These are phyloP conservation scores for Anarsia innoxiella DNA, from an alignment of 2,888 invertebrate genomes.

Conservation along the genomic window DNA sequence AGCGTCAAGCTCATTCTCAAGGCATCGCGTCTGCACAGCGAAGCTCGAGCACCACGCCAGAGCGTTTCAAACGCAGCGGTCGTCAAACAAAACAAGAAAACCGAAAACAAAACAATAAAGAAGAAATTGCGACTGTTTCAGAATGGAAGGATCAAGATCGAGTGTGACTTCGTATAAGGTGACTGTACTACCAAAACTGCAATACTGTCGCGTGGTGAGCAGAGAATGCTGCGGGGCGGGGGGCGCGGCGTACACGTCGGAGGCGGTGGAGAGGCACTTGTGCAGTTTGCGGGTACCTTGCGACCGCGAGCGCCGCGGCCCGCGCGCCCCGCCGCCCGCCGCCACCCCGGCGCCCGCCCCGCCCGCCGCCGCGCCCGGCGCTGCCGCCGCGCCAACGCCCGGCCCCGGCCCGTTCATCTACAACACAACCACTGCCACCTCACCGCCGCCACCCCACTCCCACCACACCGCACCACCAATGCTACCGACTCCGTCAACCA, in stretches of 20 bases:
- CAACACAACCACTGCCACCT: slow-evolving; percentile 31
- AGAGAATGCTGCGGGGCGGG: slow-evolving; percentile 79
- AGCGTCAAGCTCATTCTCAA: no score
- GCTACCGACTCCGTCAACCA: slow-evolving; percentile 7
- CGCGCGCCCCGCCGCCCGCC: slow-evolving; percentile 32
- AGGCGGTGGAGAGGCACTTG: slow-evolving; percentile 93
- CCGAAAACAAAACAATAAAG: slow-evolving; percentile 31
- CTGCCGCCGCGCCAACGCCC: slow-evolving; percentile 31
- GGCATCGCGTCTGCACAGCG: no score
- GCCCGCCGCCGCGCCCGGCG: slow-evolving; percentile 32
- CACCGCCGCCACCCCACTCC: slow-evolving; percentile 16
- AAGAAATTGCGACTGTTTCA: slow-evolving; percentile 71
- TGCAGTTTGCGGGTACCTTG: slow-evolving; percentile 96
- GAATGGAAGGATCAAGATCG: slow-evolving; percentile 54
- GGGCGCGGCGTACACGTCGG: slow-evolving; percentile 82
- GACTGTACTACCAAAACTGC: slow-evolving; percentile 96
- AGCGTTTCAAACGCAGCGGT: no score
- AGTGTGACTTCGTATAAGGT: slow-evolving; percentile 66
- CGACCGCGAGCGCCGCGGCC: slow-evolving; percentile 89
- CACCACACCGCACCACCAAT: slow-evolving; percentile 16
- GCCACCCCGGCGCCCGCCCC: slow-evolving; percentile 18
- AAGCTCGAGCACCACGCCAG: no score
- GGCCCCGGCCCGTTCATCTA: slow-evolving; percentile 60
- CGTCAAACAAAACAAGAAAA: no score
- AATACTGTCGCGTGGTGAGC: slow-evolving; percentile 92